Evolutionary conservation across 2,888 invertebrate species (phyloP).

Genomic region (Epinotia demarniana): DNA sequence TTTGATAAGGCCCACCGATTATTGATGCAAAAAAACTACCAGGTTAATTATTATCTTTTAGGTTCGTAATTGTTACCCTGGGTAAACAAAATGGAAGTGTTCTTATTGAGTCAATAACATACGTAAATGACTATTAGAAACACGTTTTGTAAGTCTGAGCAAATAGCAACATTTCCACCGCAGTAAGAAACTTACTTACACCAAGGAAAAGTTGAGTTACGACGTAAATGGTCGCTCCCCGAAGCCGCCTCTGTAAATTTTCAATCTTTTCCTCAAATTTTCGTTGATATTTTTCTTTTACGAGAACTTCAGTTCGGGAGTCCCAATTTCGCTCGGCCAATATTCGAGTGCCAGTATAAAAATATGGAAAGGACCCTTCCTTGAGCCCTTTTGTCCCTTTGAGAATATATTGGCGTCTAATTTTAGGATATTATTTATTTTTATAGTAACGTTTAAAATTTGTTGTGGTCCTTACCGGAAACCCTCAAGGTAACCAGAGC

Average conservation of each 20-base stretch:
- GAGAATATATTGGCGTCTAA: conserved; percentile 57
- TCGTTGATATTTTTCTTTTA: conserved; percentile 59
- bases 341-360: conserved; percentile 68
- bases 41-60: too few species aligned
- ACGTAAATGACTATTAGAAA: too few species aligned
- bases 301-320: conserved; percentile 54
- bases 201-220: conserved; percentile 3
- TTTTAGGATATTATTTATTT: conserved; percentile 46
- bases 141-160: not conserved
- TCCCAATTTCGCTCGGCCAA: conserved; percentile 62
- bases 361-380: conserved; percentile 59
- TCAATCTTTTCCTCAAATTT: conserved; percentile 57
- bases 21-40: too few species aligned
- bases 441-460: conserved; percentile 28
- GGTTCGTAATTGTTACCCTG: too few species aligned
- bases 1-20: too few species aligned
- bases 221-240: conserved; percentile 13
- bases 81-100: too few species aligned
- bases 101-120: too few species aligned
- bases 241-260: conserved; percentile 51
- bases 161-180: not conserved
- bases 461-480: not conserved
- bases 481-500: not conserved
- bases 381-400: conserved; percentile 56
- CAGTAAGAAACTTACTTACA: conserved; percentile 20